Conservation (phyloP, 2,888 invertebrate genomes). For the Mythimna vitellina region DNA sequence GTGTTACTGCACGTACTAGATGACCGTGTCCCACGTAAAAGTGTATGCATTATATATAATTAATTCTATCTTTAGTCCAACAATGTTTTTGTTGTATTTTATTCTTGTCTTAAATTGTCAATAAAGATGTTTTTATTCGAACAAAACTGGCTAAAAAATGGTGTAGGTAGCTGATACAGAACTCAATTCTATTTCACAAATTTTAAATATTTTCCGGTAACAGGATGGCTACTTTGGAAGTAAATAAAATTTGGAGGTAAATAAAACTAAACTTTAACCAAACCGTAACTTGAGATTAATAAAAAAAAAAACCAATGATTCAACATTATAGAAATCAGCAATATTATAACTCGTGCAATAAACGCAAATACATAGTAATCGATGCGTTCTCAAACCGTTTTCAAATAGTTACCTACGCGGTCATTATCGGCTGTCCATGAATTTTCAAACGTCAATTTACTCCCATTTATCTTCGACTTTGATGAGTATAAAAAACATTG, state of each 20-base stretch:
- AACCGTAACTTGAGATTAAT: background rate
- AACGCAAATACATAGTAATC: conserved; percentile 29
- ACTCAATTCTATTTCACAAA: background rate
- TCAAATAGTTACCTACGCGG: conserved; percentile 28
- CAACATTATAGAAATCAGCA: conserved; percentile 6
- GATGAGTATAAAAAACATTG: conserved; percentile 60
- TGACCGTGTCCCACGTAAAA: conserved; percentile 27
- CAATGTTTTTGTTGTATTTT: background rate
- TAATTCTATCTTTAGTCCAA: conserved; percentile 18
- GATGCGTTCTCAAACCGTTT: conserved; percentile 43
- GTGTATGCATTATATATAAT: conserved; percentile 11
- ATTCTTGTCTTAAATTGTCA: background rate
- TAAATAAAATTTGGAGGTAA: no score
- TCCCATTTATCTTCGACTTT: conserved; percentile 64
- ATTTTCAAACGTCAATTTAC: conserved; percentile 60
- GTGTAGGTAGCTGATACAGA: background rate
- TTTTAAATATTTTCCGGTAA: background rate
- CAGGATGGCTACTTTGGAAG: background rate
- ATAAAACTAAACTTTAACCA: background rate
- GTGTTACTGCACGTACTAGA: conserved; percentile 11
- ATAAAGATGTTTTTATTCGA: background rate
- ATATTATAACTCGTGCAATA: conserved; percentile 10
- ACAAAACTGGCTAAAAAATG: background rate
- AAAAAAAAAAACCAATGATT: conserved; percentile 11
- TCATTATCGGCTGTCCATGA: conserved; percentile 58